A percentile compares a stretch with the other conserved stretches of the same genome.
phyloP scores from a whole-genome alignment of 2,113 vertebrate genomes.

The Nibea coibor region DNA sequence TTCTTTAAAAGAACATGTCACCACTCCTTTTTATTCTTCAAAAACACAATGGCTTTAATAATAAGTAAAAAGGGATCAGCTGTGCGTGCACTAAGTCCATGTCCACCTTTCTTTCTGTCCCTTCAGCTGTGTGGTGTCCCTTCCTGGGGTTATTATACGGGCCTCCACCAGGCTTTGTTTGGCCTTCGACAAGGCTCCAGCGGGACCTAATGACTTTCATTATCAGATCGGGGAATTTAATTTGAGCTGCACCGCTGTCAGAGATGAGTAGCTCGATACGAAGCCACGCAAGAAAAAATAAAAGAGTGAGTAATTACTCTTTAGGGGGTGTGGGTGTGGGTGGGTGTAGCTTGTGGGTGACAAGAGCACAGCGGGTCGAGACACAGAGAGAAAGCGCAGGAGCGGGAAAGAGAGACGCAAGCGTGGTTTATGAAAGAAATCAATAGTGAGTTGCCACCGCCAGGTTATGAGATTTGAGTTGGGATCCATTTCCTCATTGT shows the following conservation, averaged over 20 bases:
- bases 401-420: conserved; percentile 30
- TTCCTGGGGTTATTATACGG: conserved; percentile 69
- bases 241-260: conserved; percentile 78
- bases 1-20: background rate
- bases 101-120: conserved; percentile 41
- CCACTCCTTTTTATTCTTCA: background rate
- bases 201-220: conserved; percentile 82
- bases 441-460: conserved; percentile 68
- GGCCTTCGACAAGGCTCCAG: conserved; percentile 69
- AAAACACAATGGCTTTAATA: background rate
- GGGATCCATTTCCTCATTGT: conserved; percentile 73
- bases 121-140: conserved; percentile 54
- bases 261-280: conserved; percentile 78
- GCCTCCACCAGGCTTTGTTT: conserved; percentile 73
- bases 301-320: conserved; percentile 81
- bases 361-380: conserved; percentile 41
- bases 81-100: conserved; percentile 21
- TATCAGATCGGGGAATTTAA: conserved; percentile 82
- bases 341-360: conserved; percentile 52
- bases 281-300: conserved; percentile 75
- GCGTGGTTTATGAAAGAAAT: conserved; percentile 76
- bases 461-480: conserved; percentile 78
- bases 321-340: conserved; percentile 56
- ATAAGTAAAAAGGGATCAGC: conserved; percentile 34
- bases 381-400: conserved; percentile 34